Evolutionary conservation across 2,888 invertebrate species (phyloP).

Genomic region (Mythimna pallens): DNA sequence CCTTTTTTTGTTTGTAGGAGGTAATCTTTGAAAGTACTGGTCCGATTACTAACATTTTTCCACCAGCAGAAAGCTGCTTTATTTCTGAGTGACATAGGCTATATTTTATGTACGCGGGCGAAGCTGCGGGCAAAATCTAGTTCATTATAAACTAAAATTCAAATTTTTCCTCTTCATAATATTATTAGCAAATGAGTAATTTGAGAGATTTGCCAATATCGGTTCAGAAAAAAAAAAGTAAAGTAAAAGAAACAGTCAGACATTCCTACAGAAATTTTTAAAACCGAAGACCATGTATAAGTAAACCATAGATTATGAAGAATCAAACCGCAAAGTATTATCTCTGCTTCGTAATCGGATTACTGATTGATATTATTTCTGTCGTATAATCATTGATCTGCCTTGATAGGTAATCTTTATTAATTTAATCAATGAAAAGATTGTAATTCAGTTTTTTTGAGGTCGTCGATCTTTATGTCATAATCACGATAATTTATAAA

Average conservation of each 20-base stretch:
- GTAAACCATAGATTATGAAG: neutral
- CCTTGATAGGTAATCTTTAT: neutral
- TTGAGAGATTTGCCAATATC: neutral
- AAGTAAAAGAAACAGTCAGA: neutral
- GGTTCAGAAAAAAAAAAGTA: too few species aligned
- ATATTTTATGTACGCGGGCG: too few species aligned
- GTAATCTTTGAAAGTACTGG: too few species aligned
- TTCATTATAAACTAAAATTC: too few species aligned
- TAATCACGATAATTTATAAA: neutral
- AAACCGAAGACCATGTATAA: too few species aligned
- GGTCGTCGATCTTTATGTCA: slow-evolving; percentile 10
- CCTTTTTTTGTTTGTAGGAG: too few species aligned
- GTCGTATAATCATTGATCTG: slow-evolving; percentile 11
- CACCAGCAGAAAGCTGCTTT: too few species aligned
- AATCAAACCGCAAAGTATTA: neutral
- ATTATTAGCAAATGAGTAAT: too few species aligned
- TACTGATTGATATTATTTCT: neutral
- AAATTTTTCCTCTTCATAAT: too few species aligned
- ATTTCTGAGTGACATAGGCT: too few species aligned
- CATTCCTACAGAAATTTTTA: neutral
- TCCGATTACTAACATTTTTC: too few species aligned
- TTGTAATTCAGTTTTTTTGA: neutral
- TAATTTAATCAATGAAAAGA: slow-evolving; percentile 22
- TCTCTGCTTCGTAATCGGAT: neutral
- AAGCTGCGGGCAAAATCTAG: too few species aligned